phyloP scores from a whole-genome alignment of 2,888 invertebrate species.

The Silvanus unidentatus region DNA sequence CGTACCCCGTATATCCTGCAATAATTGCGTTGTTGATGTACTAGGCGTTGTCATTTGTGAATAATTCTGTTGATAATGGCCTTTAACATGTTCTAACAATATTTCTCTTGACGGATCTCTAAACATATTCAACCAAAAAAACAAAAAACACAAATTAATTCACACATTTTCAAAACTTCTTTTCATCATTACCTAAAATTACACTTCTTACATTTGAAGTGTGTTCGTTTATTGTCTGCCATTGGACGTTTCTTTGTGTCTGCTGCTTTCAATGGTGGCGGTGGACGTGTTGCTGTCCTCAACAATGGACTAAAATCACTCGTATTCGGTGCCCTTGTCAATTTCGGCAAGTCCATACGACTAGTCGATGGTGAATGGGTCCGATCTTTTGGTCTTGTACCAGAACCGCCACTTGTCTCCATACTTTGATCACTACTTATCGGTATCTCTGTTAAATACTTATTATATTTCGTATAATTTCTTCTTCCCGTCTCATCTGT shows the following conservation, averaged over 20 bases:
- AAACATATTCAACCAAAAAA: constrained; percentile 18
- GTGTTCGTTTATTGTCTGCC: constrained; percentile 62
- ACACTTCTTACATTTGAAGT: constrained; percentile 89
- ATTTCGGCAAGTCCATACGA: constrained; percentile 32
- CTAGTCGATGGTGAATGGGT: constrained; percentile 30
- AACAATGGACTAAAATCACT: constrained; percentile 35
- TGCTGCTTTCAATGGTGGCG: neutral
- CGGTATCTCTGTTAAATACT: constrained; percentile 65
- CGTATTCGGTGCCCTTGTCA: constrained; percentile 27
- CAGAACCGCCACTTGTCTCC: constrained; percentile 44
- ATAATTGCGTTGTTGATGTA: constrained; percentile 29
- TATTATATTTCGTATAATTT: constrained; percentile 90
- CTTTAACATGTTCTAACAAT: constrained; percentile 61
- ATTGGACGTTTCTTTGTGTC: constrained; percentile 44
- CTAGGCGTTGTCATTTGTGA: constrained; percentile 11
- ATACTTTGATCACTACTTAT: constrained; percentile 37
- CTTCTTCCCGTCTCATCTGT: constrained; percentile 86
- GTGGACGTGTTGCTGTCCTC: constrained; percentile 20
- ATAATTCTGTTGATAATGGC: constrained; percentile 50
- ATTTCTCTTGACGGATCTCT: constrained; percentile 61
- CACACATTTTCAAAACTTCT: constrained; percentile 35
- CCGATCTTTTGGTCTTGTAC: constrained; percentile 38
- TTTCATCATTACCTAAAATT: constrained; percentile 81
- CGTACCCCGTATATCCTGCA: constrained; percentile 33
- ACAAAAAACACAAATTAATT: neutral